Base-by-base conservation (phyloP, 2,888 invertebrate genomes). In the Xanthostigma xanthostigma region DNA sequence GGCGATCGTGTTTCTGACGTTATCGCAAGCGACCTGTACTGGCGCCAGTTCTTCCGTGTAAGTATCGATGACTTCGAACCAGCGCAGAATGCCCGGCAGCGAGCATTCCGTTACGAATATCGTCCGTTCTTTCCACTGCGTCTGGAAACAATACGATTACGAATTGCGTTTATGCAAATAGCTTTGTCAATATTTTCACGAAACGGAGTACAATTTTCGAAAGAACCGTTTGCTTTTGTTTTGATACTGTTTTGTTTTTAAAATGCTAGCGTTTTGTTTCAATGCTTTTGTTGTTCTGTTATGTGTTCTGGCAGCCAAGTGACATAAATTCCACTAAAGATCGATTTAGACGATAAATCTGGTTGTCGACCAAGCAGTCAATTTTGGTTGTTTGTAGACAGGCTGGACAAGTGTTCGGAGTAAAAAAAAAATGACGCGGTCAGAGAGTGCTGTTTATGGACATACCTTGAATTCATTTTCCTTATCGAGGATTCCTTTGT, bases 381-480 rank as follows among this genome's bases (percentile, higher is more conserved):
- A n/a, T n/a, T n/a, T n/a, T n/a, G n/a, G n/a, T n/a, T n/a, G n/a
- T n/a, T n/a, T n/a, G n/a, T n/a, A n/a, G n/a, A n/a, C n/a, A n/a
- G n/a, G n/a, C n/a, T n/a, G n/a, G n/a, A n/a, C n/a, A n/a, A n/a
- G n/a, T n/a, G n/a, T n/a, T n/a, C n/a, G n/a, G n/a, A n/a, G n/a
- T n/a, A n/a, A n/a, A n/a, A n/a, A n/a, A n/a, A n/a, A n/a, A n/a
- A n/a, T n/a, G n/a, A n/a, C n/a, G n/a, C n/a, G n/a, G n/a, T n/a
- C n/a, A n/a, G n/a, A n/a, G n/a, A n/a, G n/a, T n/a, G n/a, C n/a
- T n/a, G n/a, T n/a, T n/a, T n/a, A n/a, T n/a, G n/a, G n/a, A n/a
- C n/a, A n/a, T 62, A 78, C 79, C 74, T 94, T 94, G 62, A 93
- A 93, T 69, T 96, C 95, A 64, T 95, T 95, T 54, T 92, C 91